Conservation (phyloP, 92 coral and sea anemone genomes). For the Phenganax subtilis region DNA sequence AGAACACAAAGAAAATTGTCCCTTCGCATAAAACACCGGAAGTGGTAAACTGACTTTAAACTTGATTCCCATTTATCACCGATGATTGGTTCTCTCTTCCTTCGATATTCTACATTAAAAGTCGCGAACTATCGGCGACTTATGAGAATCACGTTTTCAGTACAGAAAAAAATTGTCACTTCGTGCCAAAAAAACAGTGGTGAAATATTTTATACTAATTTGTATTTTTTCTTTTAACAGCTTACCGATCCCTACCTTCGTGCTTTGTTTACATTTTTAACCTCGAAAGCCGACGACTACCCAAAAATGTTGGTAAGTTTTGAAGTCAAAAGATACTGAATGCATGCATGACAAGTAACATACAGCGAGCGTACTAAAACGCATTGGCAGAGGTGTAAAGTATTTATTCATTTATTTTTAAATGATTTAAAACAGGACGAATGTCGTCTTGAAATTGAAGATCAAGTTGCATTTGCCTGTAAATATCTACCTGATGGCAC, state of each 20-base stretch:
- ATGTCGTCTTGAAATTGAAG: slow-evolving; percentile 82
- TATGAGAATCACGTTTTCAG: background rate
- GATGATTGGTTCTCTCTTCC: background rate
- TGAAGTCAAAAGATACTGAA: background rate
- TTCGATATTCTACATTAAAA: background rate
- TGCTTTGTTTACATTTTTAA: slow-evolving; percentile 83
- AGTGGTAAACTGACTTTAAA: no score
- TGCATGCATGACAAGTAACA: background rate
- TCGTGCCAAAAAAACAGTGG: background rate
- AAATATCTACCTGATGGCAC: slow-evolving; percentile 86
- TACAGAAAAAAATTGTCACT: background rate
- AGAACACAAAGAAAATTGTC: no score
- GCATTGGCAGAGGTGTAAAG: background rate
- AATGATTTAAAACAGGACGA: slow-evolving; percentile 53
- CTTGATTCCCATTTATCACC: no score
- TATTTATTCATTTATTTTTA: background rate
- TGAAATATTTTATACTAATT: background rate
- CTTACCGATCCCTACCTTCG: slow-evolving; percentile 82
- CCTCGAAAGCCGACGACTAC: slow-evolving; percentile 70
- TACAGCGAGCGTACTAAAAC: background rate
- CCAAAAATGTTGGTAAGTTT: slow-evolving; percentile 73
- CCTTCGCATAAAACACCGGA: no score
- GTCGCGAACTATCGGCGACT: background rate
- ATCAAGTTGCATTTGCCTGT: slow-evolving; percentile 95
- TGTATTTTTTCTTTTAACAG: slow-evolving; percentile 40